Base-by-base conservation (phyloP, 1,140 invertebrate species). In the Drosophila kurseongensis region DNA sequence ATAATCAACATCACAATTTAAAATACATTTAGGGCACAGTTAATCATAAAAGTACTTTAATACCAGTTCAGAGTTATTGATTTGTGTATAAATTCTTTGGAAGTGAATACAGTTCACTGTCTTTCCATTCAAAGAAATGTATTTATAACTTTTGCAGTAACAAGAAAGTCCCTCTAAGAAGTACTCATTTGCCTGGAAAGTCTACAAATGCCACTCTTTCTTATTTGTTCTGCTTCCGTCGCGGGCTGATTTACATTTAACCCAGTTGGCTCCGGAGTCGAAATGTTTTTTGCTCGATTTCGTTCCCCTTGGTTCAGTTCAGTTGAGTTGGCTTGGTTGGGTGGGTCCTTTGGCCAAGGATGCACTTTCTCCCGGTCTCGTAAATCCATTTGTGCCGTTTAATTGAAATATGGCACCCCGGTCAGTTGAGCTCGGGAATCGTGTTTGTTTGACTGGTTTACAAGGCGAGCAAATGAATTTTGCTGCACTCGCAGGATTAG, bases 341-440 rank as follows among this genome's bases (percentile, higher is more conserved):
- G 41, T 41, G 63, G 61, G 61, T 45, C 48, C 55, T 40, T 32
- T 29, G 29, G 36, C 54, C 57, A 58, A 63, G 59, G 59, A 67
- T 67, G 59, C 65, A 65, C 65, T 59, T 65, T 67, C 45, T 51
- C 36, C 16, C 48, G 45, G 35, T 27, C 76, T 69, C 66, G 78
- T 86, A 81, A 85, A 85, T 85, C 74, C 78, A 85, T 85, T 86
- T 86, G 62, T 71, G 56, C 74, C 66, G 60, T 82, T 86, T 86
- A 82, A 86, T 88, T 88, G 82, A 86, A 86, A 82, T 88, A 86
- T 88, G 83, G 71, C 50, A 75, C 80, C 55, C 59, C 10, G 40
- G 38, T 40, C 47, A 48, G 52, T 36, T 41, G 38, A 52, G 38
- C 23, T 52, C 10, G 66, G 41, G 18, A 56, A 16, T 71, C 35